Base-by-base conservation (phyloP, 2,113 vertebrate genomes). In the Nothoprocta perdicaria region DNA sequence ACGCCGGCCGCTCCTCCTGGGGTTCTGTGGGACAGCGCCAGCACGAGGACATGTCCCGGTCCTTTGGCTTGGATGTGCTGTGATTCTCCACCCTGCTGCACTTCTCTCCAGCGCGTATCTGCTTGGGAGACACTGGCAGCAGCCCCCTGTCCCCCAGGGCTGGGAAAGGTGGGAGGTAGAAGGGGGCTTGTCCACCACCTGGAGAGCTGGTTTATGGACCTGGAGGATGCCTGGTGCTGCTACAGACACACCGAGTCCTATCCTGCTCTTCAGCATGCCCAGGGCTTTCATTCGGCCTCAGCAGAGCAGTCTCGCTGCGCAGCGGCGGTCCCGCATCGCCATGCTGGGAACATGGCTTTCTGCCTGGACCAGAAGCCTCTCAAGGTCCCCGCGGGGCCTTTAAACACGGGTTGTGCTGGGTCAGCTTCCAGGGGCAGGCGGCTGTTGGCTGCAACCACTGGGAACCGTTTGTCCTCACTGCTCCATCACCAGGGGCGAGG, bases 341-440 rank as follows among this genome's bases (percentile, higher is more conserved):
- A 0, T 1, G 1, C 53, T 31, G 53, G 53, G 14, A 55, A 55
- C 14, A 29, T 5, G 8, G 52, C 52, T 29, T 29, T 55, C 52
- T 14, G 27, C 53, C 53, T 29, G 53, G 26, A 27, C 53, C 27
- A 29, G 53, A 27, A 0, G 31, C 19, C 7, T 55, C 33, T 0
- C 1, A 6, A 33, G 26, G 19, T 17, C 43, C 66, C 53, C 1
- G 5, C 10, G 50, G 21, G 9, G 17, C 15, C n/a, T 66, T 14
- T 71, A 46, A 35, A 23, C 7, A 1, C 10, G 8, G 21, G n/a
- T 21, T 6, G 7, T 3, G 8, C 55, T 41, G 57, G 65, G 43
- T 26, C 72, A 1, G 1, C 1, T 22, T 45, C 12, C 0, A 2
- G 0, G 1, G 12, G 33, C 63, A 62, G 55, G 2, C 8, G 38